Evolutionary conservation across 1,140 invertebrate genomes (phyloP), one percentile per base, ranked within the genome.

Genomic region (Drosophila subobscura): DNA sequence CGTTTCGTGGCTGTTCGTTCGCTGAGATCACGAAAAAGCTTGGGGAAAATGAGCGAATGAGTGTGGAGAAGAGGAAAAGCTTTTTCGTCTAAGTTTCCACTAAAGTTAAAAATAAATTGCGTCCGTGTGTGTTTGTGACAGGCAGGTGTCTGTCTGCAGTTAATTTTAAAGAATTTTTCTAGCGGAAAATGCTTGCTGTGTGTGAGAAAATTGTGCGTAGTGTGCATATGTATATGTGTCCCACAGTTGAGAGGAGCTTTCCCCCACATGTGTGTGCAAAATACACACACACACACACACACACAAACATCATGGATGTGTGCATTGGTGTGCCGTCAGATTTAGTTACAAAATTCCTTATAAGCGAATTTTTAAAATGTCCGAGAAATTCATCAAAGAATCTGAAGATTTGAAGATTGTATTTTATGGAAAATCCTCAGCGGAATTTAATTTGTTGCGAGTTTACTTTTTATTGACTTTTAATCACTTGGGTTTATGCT

Each of bases 311-410:
- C 16, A 37, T 57, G 22, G n/a, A 20, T 53, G 54, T 12, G 33
- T 27, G 65, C 61, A 74, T 52, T 73, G 53, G 68, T 76, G 68
- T 76, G 40, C 66, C 74, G 68, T 79, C 76, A 86, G 72, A 91
- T 91, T 91, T 77, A 73, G 81, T 91, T 91, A 90, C 89, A 91
- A 89, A 91, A 91, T 89, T 85, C 89, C 89, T 91, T 91, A 90
- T 91, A 91, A 91, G 89, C 63, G 66, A 80, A 84, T 90, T 74
- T 83, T 59, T 49, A 40, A 65, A 73, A 58, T 54, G 37, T 71
- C 52, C 70, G 44, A 68, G 74, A 59, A 72, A 65, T 23, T 66
- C 20, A 65, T 83, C 64, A 83, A 78, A 74, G 58, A 60, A 42
- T 59, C 49, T 60, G 6, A 2, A 20, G 16, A 51, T 41, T 61